phyloP scores from a whole-genome alignment of 2,888 invertebrate species.

The Melikaiella ostensackeni region DNA sequence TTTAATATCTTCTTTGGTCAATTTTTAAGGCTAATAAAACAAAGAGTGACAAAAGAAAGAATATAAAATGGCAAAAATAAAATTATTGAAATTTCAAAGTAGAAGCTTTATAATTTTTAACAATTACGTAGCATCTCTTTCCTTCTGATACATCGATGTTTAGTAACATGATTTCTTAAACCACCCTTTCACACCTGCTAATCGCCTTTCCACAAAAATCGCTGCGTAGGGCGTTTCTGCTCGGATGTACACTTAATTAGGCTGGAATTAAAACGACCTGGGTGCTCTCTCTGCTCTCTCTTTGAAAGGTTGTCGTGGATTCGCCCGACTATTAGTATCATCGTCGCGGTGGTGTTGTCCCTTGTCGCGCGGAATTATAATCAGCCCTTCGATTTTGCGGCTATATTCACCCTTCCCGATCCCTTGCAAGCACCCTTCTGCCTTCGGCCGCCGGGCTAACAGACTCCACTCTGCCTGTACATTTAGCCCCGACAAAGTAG shows the following conservation, averaged over 20 bases:
- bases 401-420: slow-evolving; percentile 47
- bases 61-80: too few relatives aligned
- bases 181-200: slow-evolving; percentile 9
- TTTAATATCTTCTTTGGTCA: slow-evolving; percentile 41
- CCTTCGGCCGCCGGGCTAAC: slow-evolving; percentile 41
- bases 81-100: too few relatives aligned
- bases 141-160: slow-evolving; percentile 9
- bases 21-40: not conserved
- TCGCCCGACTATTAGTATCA: slow-evolving; percentile 63
- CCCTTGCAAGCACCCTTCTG: slow-evolving; percentile 33
- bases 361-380: slow-evolving; percentile 56
- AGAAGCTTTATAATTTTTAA: too few relatives aligned
- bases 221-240: slow-evolving; percentile 37
- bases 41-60: slow-evolving; percentile 6
- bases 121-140: too few relatives aligned
- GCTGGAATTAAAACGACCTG: slow-evolving; percentile 42
- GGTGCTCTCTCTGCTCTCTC: slow-evolving; percentile 2
- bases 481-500: slow-evolving; percentile 57
- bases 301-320: slow-evolving; percentile 45
- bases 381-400: slow-evolving; percentile 57
- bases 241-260: slow-evolving; percentile 49
- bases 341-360: slow-evolving; percentile 53
- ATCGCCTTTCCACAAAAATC: slow-evolving; percentile 37
- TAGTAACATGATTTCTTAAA: slow-evolving; percentile 16
- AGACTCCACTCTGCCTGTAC: slow-evolving; percentile 47